These are phyloP conservation scores for Delichon dasypus DNA, from an alignment of 2,797 vertebrate species.

Conservation along the genomic window DNA sequence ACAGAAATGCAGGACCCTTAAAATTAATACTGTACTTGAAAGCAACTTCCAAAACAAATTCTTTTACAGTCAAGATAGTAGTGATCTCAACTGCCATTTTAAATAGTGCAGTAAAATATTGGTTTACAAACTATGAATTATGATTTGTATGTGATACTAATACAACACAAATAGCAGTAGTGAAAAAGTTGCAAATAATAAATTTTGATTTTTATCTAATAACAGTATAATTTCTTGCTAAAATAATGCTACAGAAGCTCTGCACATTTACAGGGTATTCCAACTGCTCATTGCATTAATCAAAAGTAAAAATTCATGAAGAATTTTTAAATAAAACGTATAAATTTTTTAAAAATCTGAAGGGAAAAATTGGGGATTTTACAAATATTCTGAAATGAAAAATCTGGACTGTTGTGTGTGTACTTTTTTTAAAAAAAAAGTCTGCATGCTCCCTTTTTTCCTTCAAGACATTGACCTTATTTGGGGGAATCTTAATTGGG, in stretches of 20 bases:
- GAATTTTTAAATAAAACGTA: not conserved
- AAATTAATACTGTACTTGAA: not conserved
- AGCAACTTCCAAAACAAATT: not conserved
- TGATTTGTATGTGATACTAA: not conserved
- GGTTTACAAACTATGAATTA: not conserved
- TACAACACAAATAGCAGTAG: not conserved
- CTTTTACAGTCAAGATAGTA: not conserved
- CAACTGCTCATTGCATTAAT: accelerated
- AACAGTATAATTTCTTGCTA: not conserved
- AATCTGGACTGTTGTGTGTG: not conserved
- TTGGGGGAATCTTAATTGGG: not conserved
- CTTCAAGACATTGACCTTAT: not conserved
- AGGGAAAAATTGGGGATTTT: accelerated
- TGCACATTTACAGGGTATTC: not conserved
- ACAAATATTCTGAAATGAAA: not conserved
- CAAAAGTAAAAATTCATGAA: not conserved
- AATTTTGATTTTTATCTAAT: not conserved
- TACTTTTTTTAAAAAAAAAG: not conserved
- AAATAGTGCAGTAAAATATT: not conserved
- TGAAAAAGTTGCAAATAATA: not conserved
- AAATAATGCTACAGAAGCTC: not conserved
- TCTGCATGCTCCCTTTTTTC: not conserved
- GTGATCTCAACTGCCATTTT: not conserved
- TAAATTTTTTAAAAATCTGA: not conserved
- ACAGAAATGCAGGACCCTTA: not conserved